Evolutionary conservation across 2,888 invertebrate genomes (phyloP).

Genomic region (Cecidostiba fungosa): DNA sequence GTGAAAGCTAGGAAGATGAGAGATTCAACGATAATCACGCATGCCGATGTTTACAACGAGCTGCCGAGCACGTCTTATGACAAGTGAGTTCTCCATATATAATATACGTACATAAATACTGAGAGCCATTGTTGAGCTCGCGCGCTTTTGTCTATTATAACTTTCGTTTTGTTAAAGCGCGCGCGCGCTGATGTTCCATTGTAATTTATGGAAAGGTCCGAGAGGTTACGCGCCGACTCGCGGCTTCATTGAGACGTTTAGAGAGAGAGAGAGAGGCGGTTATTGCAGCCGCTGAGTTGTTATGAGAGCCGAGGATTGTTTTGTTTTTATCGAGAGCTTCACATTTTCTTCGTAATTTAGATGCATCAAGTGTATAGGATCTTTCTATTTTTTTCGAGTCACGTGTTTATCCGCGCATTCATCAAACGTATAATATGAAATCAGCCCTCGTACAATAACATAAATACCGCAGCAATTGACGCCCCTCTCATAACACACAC

Average conservation of each 20-base stretch:
- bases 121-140: not conserved
- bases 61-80: slow-evolving; percentile 69
- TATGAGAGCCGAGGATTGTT: not conserved
- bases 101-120: no score
- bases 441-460: not conserved
- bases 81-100: slow-evolving; percentile 67
- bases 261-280: not conserved
- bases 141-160: not conserved
- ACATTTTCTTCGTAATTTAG: not conserved
- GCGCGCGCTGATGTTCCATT: not conserved
- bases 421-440: not conserved
- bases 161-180: not conserved
- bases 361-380: no score
- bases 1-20: slow-evolving; percentile 67
- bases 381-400: no score
- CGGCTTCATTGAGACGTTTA: not conserved
- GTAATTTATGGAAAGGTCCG: not conserved
- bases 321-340: not conserved
- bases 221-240: not conserved
- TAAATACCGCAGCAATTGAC: not conserved
- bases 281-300: no score
- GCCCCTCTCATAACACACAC: not conserved
- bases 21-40: slow-evolving; percentile 73
- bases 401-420: not conserved
- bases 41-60: slow-evolving; percentile 74